Evolutionary conservation across 2,888 invertebrate species (phyloP).

Genomic region (Parelbella ahira): DNA sequence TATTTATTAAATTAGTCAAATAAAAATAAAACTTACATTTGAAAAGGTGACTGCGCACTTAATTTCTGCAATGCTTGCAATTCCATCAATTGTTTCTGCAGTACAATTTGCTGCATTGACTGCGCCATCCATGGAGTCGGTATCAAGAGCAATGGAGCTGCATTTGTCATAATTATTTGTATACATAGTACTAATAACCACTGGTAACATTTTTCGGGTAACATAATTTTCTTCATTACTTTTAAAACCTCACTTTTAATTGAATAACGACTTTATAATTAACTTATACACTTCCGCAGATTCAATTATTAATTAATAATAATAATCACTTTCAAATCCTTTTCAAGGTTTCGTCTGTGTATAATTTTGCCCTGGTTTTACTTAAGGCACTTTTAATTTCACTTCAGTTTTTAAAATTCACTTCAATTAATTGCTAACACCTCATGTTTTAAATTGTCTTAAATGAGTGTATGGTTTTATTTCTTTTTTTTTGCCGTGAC

Average conservation of each 20-base stretch:
- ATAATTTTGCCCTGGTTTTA: too few relatives aligned
- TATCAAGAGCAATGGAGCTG: constrained; percentile 46
- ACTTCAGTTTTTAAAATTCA: background rate
- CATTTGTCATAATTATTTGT: constrained; percentile 33
- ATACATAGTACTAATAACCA: constrained; percentile 26
- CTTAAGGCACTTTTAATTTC: constrained; percentile 3
- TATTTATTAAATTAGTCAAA: too few relatives aligned
- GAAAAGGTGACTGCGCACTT: constrained; percentile 35
- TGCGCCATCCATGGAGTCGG: constrained; percentile 31
- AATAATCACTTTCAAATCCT: too few relatives aligned
- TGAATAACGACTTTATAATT: background rate
- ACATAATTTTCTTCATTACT: background rate
- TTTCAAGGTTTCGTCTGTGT: too few relatives aligned
- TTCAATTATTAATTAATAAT: too few relatives aligned
- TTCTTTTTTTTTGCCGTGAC: too few relatives aligned
- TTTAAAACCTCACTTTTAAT: background rate
- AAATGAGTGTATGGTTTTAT: too few relatives aligned
- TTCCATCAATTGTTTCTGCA: constrained; percentile 41
- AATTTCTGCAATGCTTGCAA: constrained; percentile 39
- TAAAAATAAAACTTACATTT: constrained; percentile 40
- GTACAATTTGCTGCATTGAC: constrained; percentile 35
- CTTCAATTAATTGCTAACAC: too few relatives aligned
- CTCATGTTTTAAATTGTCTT: too few relatives aligned
- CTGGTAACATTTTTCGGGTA: constrained; percentile 11
- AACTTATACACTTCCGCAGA: too few relatives aligned